Evolutionary conservation across 2,888 invertebrate species (phyloP), one percentile per base, ranked within the genome.

Genomic region (Phaedon cochleariae): DNA sequence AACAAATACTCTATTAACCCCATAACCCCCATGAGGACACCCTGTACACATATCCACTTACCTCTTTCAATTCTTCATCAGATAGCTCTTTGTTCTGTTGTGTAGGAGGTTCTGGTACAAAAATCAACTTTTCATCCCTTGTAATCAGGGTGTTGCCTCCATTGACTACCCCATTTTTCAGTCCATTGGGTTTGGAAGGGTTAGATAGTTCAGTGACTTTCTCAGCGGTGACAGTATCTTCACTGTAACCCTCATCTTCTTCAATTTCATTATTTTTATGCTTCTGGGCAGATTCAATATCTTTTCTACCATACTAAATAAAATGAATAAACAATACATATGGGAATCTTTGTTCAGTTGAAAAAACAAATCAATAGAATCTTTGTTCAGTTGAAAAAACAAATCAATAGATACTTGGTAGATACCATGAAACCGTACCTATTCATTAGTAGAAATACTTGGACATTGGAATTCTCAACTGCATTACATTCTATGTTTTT

Each of bases 221-320:
- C 21, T 72, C 70, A 3, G 72, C 67, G 37, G 73, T 65, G 22
- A 73, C 69, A 21, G 75, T 74, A 57, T 75, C 79, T 66, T 80
- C 76, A 53, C 76, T 77, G 6, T 85, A 85, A 0, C 86, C 86
- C 45, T 85, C 86, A 49, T 83, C 85, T n/a, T 82, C 83, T 29
- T 88, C 88, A 17, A 81, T 81, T 53, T 88, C 87, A 1, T 86
- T 85, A 73, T 85, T 85, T 54, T 86, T 86, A 62, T 85, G 77
- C 75, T 86, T 86, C 84, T 86, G 87, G 10, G 88, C 88, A 15
- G 88, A 88, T 81, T 93, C 93, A 75, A 92, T 92, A 81, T 94
- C 93, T 78, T 91, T 90, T 66, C 93, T 86, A 58, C 95, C 95
- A 86, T 93, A 94, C 94, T 94, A 85, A 4, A 87, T 85, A 72